Conservation (phyloP, 2,888 invertebrate genomes). For the Sesia apiformis region DNA sequence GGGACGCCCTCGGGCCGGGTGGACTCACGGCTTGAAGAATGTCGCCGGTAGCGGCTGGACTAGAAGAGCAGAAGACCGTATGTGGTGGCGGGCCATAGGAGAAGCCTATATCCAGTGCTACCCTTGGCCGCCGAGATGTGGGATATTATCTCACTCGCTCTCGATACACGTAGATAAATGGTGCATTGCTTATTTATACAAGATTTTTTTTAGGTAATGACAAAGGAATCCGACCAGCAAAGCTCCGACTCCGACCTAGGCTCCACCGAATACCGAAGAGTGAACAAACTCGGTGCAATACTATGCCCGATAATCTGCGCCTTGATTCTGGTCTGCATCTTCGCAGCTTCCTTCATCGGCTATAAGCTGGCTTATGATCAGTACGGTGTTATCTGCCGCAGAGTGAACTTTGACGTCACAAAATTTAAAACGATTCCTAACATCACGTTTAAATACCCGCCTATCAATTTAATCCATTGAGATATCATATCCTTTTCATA, state of each 20-base stretch:
- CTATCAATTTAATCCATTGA: no score
- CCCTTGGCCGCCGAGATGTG: no score
- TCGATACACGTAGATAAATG: no score
- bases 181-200: neutral
- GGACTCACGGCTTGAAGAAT: no score
- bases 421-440: constrained; percentile 13
- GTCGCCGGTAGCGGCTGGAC: no score
- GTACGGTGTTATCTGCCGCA: constrained; percentile 37
- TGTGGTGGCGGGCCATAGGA: no score
- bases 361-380: constrained; percentile 45
- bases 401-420: constrained; percentile 25
- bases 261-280: constrained; percentile 24
- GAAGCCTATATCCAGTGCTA: no score
- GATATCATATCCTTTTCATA: no score
- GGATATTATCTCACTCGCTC: no score
- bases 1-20: no score
- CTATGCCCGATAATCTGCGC: constrained; percentile 54
- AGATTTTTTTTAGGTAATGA: constrained; percentile 22
- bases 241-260: constrained; percentile 48
- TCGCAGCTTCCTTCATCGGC: constrained; percentile 41
- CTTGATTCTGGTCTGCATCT: constrained; percentile 36
- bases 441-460: no score
- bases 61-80: no score
- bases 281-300: constrained; percentile 41
- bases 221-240: constrained; percentile 26